Base-by-base conservation (phyloP, 2,888 invertebrate species). In the Sussaba pulchella region DNA sequence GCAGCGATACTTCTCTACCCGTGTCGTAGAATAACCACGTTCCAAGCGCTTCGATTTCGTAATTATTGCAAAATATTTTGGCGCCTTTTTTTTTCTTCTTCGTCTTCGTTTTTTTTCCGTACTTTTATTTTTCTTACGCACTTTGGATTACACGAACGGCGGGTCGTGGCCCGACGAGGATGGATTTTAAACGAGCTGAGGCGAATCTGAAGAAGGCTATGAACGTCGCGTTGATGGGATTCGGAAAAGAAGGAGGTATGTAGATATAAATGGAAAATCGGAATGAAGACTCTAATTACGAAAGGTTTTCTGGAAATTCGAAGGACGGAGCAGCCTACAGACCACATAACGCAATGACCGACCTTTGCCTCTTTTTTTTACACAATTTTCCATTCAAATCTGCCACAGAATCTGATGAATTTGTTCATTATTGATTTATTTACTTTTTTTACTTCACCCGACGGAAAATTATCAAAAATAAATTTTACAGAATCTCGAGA, bases 31-130 rank as follows among this genome's bases (percentile, higher is more conserved):
- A 45, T 57, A 66, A 45, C n/a, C 14, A 2, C 39, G 75, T 75
- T 77, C 74, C 64, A 31, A 5, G 61, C 77, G 84, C 84, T 81
- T 85, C 77, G 77, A 71, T 69, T 73, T 79, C 80, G 71, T 78
- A 85, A 86, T 85, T 85, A 84, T 87, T 87, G 81, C 87, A 86
- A 86, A 86, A 87, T 85, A 85, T 85, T 88, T 81, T 61, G 77
- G 59, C 72, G 69, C 83, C 64, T 59, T 67, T 73, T 71, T 57
- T 82, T 39, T 64, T 75, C 6, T 31, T 31, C 6, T 31, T 31
- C 6, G 6, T 5, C 2, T 31, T 31, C 31, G 6, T 31, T 31
- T 31, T 5, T 31, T 31, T 31, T n/a, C n/a, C n/a, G n/a, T n/a
- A 31, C 6, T 31, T 31, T 2, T 6, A 5, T 78, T 41, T 47